phyloP scores from a whole-genome alignment of 1,140 invertebrate genomes.

The Drosophila mauritiana region DNA sequence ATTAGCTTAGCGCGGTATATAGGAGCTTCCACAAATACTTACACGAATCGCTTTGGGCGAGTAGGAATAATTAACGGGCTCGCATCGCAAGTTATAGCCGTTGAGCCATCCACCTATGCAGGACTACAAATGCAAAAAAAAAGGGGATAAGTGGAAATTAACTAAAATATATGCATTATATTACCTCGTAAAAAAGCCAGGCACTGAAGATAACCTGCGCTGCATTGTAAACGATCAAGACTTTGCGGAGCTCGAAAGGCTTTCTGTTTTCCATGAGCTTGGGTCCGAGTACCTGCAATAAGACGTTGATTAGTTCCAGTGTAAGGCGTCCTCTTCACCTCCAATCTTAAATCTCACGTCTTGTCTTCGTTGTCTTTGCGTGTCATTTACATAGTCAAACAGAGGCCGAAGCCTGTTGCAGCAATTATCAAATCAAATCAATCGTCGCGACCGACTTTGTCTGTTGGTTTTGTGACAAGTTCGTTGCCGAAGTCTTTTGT shows the following conservation, averaged over 20 bases:
- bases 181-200: constrained; percentile 94
- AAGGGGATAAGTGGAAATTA: constrained; percentile 19
- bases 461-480: constrained; percentile 77
- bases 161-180: not conserved
- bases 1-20: constrained; percentile 14
- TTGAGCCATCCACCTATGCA: constrained; percentile 89
- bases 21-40: constrained; percentile 85
- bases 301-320: not conserved
- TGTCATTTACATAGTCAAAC: constrained; percentile 58
- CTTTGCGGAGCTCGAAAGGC: constrained; percentile 91
- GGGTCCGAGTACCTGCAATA: constrained; percentile 90
- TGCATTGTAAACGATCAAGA: constrained; percentile 94
- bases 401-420: constrained; percentile 58
- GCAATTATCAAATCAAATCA: constrained; percentile 77
- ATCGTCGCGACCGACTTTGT: constrained; percentile 42
- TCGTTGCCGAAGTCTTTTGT: constrained; percentile 83
- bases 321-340: constrained; percentile 14
- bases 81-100: constrained; percentile 93
- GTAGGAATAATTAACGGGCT: constrained; percentile 95
- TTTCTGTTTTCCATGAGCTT: constrained; percentile 95
- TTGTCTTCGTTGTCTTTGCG: not conserved
- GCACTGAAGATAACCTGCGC: constrained; percentile 93
- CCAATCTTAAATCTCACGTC: not conserved
- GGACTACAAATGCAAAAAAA: constrained; percentile 81
- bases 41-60: constrained; percentile 92